phyloP scores from a whole-genome alignment of 2,797 vertebrate genomes.

The Phaenicophaeus curvirostris region DNA sequence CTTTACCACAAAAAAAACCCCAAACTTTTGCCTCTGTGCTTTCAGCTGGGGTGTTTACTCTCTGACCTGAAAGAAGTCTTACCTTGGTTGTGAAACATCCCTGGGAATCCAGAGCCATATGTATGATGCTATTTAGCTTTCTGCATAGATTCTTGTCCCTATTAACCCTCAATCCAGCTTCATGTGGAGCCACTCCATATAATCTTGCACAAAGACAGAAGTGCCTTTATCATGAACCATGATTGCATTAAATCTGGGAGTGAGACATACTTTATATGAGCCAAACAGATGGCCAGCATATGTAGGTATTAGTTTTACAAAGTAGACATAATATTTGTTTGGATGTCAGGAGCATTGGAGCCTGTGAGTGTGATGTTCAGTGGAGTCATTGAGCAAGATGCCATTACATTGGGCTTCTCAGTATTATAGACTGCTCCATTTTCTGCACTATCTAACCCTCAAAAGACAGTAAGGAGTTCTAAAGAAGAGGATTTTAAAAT shows the following conservation, averaged over 20 bases:
- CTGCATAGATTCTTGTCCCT: background rate
- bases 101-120: background rate
- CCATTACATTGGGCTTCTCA: background rate
- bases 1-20: background rate
- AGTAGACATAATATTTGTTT: background rate
- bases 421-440: background rate
- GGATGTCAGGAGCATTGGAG: background rate
- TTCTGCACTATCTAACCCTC: background rate
- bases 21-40: background rate
- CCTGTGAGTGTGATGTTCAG: background rate
- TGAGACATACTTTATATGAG: background rate
- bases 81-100: background rate
- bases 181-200: background rate
- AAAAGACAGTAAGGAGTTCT: background rate
- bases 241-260: background rate
- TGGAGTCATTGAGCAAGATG: background rate
- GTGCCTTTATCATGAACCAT: background rate
- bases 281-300: background rate
- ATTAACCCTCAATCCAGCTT: background rate
- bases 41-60: fast-evolving
- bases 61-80: background rate
- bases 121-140: background rate
- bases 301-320: background rate
- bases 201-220: background rate
- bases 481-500: background rate